phyloP scores from a whole-genome alignment of 2,797 vertebrate genomes.

The Myiotriccus ornatus region DNA sequence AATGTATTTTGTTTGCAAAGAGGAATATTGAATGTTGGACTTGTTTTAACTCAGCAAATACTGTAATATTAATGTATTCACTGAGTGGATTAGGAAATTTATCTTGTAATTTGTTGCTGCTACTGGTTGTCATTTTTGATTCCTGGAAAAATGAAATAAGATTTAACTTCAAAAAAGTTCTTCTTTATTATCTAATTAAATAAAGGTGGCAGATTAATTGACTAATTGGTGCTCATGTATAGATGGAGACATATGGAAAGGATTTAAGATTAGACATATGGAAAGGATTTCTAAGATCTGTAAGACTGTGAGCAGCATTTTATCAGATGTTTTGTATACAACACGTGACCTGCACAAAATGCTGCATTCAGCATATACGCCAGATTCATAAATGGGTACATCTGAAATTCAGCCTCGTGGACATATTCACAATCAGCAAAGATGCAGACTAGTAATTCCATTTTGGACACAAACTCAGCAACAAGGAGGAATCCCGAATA shows the following conservation, averaged over 20 bases:
- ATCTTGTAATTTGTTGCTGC: slow-evolving; percentile 65
- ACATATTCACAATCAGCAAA: slow-evolving; percentile 27
- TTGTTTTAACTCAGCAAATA: slow-evolving; percentile 67
- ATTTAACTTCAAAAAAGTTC: slow-evolving; percentile 64
- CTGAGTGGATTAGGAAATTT: slow-evolving; percentile 67
- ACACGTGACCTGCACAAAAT: slow-evolving; percentile 66
- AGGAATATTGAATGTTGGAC: slow-evolving; percentile 47
- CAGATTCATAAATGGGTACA: slow-evolving; percentile 55
- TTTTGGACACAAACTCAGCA: neutral
- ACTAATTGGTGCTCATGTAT: slow-evolving; percentile 42
- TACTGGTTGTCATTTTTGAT: slow-evolving; percentile 60
- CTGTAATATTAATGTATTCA: slow-evolving; percentile 65
- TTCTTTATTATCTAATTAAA: slow-evolving; percentile 67
- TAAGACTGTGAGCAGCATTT: slow-evolving; percentile 67
- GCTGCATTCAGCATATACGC: slow-evolving; percentile 59
- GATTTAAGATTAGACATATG: slow-evolving; percentile 71
- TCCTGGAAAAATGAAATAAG: slow-evolving; percentile 50
- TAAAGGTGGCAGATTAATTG: slow-evolving; percentile 67
- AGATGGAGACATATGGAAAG: slow-evolving; percentile 55
- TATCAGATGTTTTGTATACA: slow-evolving; percentile 70
- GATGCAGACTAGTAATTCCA: slow-evolving; percentile 5
- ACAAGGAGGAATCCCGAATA: neutral
- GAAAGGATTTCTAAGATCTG: slow-evolving; percentile 70
- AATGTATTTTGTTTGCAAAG: slow-evolving; percentile 57
- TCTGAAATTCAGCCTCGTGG: slow-evolving; percentile 57